Evolutionary conservation across 92 coral and sea anemone species (phyloP).

Genomic region (Zoanthus sansibaricus): DNA sequence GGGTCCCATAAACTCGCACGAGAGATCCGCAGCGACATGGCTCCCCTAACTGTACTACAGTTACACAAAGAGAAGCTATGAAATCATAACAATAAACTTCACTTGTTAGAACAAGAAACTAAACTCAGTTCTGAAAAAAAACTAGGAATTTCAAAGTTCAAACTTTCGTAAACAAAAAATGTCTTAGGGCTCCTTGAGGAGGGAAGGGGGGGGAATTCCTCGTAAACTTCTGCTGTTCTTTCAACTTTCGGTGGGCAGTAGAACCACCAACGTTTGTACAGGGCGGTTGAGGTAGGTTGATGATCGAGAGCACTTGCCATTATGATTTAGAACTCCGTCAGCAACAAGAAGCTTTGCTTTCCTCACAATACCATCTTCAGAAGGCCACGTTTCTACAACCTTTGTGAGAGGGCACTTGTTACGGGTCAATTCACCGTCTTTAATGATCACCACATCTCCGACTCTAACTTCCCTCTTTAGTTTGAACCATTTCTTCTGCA

Average conservation of each 20-base stretch:
- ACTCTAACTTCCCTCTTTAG: too few species aligned
- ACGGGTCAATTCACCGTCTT: too few species aligned
- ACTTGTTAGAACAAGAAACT: neutral
- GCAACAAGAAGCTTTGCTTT: too few species aligned
- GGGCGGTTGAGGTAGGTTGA: neutral
- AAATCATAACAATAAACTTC: neutral
- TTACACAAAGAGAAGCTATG: neutral
- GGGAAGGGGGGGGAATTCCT: too few species aligned
- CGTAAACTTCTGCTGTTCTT: neutral
- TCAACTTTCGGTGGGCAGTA: neutral
- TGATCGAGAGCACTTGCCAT: neutral
- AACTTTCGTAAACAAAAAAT: neutral
- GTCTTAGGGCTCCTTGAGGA: constrained; percentile 4
- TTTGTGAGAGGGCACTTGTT: too few species aligned
- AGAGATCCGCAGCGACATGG: too few species aligned
- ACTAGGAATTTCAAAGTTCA: neutral
- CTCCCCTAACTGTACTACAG: constrained; percentile 4
- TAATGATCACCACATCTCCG: too few species aligned
- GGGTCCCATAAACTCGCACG: neutral
- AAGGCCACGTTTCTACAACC: too few species aligned
- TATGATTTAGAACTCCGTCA: neutral
- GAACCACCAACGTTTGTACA: neutral
- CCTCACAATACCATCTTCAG: too few species aligned
- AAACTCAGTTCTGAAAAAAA: neutral
- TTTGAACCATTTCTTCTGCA: too few species aligned